Base-by-base conservation (phyloP, 2,113 vertebrate species). In the Ciconia maguari region DNA sequence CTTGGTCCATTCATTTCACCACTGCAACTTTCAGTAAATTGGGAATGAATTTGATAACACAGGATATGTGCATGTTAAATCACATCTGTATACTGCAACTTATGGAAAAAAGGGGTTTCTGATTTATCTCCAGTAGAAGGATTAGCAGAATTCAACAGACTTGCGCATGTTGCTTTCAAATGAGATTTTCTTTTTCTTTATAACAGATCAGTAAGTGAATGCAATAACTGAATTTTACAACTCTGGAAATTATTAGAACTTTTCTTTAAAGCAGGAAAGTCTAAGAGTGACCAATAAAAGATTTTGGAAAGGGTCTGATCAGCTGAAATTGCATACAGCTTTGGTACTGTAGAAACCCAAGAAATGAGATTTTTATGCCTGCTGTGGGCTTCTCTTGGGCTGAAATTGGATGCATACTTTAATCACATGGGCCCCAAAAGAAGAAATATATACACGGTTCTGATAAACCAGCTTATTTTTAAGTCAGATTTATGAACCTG, bases 381-480 rank as follows among this genome's bases (percentile, higher is more conserved):
- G 13, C 89, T 87, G 30, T 83, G 93, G 96, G 10, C 83, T 95
- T 87, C 94, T 93, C 69, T 78, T 75, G 58, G 88, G 60, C 92
- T 52, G 58, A 97, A 97, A 97, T 93, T 66, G 34, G 96, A 95
- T 96, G 92, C 60, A 91, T 97, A 97, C 88, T 91, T 87, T 85
- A 90, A 95, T 86, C 78, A 93, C 97, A 96, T 95, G 80, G 55
- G 34, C 24, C 94, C 90, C 80, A 86, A 96, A 97, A 97, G 91
- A 94, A 94, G 81, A 91, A 96, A 91, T 91, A 94, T 27, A n/a
- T 78, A 95, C 71, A 78, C 2, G 22, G 71, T 29, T 96, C 81
- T 97, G 93, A 97, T 97, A 97, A 98, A 97, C n/a, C 75, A 91
- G 94, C 72, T 98, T 96, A 86, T 92, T 95, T 89, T 94, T 83